These are phyloP conservation scores for Astyanax mexicanus DNA, from an alignment of 2,797 vertebrate species.

Conservation along the genomic window DNA sequence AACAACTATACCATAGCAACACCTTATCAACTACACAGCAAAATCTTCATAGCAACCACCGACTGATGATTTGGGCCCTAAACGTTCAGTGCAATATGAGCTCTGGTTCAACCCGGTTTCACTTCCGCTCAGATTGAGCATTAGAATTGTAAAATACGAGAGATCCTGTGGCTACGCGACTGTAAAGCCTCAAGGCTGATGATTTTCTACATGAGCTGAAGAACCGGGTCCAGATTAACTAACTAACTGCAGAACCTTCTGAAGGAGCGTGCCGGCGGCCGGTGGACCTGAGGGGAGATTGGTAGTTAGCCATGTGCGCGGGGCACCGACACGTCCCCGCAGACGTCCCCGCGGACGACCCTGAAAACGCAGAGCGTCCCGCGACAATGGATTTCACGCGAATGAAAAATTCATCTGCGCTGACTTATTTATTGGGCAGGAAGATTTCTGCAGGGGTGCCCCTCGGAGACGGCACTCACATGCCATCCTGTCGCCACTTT, in stretches of 20 bases:
- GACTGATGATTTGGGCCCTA: too few relatives aligned
- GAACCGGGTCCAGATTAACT: background rate
- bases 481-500: constrained; percentile 77
- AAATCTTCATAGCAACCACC: too few relatives aligned
- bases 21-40: too few relatives aligned
- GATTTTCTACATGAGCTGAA: background rate
- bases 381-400: constrained; percentile 74
- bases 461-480: constrained; percentile 76
- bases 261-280: constrained; percentile 5
- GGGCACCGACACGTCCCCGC: constrained; percentile 63
- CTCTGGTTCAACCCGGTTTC: too few relatives aligned
- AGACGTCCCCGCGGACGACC: too few relatives aligned
- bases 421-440: constrained; percentile 80
- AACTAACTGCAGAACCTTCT: constrained; percentile 26
- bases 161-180: background rate
- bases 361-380: constrained; percentile 71
- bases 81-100: too few relatives aligned
- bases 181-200: background rate
- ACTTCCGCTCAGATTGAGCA: too few relatives aligned
- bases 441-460: constrained; percentile 77
- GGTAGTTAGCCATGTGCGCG: constrained; percentile 58
- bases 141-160: constrained; percentile 27
- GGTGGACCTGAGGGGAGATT: constrained; percentile 25
- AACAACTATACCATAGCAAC: too few relatives aligned
- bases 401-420: constrained; percentile 80